A percentile compares a stretch with the other conserved stretches of the same genome.
Evolutionary conservation across 2,888 invertebrate genomes (phyloP).

Genomic region (Ischnus inquisitorius): DNA sequence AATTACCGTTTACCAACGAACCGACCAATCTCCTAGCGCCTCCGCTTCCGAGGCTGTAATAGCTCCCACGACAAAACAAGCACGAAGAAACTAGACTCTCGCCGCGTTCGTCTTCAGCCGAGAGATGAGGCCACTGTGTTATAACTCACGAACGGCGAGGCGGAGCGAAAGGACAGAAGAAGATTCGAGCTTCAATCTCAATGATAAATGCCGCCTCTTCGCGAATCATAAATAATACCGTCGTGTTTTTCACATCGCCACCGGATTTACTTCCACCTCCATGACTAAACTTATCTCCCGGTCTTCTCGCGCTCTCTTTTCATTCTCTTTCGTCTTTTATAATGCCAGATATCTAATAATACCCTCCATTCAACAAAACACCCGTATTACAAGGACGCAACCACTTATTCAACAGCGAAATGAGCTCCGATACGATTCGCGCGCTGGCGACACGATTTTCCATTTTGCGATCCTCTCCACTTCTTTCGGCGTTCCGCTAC

Average conservation of each 20-base stretch:
- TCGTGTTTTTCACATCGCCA: slow-evolving; percentile 38
- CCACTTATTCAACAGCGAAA: slow-evolving; percentile 12
- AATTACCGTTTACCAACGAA: slow-evolving; percentile 45
- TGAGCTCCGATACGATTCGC: slow-evolving; percentile 16
- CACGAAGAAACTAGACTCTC: background rate
- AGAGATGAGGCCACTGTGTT: slow-evolving; percentile 28
- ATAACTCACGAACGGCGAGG: background rate
- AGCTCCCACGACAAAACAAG: slow-evolving; percentile 22
- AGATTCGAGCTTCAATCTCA: slow-evolving; percentile 38
- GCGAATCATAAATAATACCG: slow-evolving; percentile 44
- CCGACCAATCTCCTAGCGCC: background rate
- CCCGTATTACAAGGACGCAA: slow-evolving; percentile 7
- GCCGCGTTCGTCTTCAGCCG: background rate
- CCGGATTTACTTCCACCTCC: slow-evolving; percentile 26
- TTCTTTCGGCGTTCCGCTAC: background rate
- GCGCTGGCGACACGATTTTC: background rate
- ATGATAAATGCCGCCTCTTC: slow-evolving; percentile 35
- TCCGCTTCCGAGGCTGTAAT: slow-evolving; percentile 19
- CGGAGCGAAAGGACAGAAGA: slow-evolving; percentile 18
- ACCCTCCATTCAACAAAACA: slow-evolving; percentile 10
- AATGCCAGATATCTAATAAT: slow-evolving; percentile 17
- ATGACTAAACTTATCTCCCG: background rate
- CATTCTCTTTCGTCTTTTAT: slow-evolving; percentile 12
- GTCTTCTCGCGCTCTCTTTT: background rate
- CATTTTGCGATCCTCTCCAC: background rate